phyloP scores from a whole-genome alignment of 1,140 invertebrate species.

The Calephelis nemesis region DNA sequence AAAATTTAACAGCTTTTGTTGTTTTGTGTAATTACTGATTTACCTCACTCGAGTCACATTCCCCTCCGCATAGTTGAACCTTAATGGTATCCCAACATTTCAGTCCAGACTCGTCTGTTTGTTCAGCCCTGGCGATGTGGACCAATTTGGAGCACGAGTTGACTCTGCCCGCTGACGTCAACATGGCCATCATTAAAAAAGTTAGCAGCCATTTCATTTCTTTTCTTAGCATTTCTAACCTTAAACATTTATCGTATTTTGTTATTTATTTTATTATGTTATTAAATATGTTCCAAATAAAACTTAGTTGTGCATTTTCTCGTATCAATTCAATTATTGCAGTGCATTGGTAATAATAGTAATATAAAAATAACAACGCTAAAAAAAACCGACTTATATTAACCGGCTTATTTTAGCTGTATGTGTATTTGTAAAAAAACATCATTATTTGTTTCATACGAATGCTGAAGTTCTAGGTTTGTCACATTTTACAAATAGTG shows the following conservation, averaged over 20 bases:
- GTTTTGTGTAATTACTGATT: slow-evolving; percentile 23
- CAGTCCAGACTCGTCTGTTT: slow-evolving; percentile 37
- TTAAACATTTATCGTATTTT: not conserved
- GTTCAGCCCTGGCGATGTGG: slow-evolving; percentile 42
- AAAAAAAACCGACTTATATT: too few species aligned
- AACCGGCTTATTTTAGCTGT: too few species aligned
- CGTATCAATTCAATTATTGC: too few species aligned
- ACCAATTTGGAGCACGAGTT: slow-evolving; percentile 28
- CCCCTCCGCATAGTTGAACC: slow-evolving; percentile 44
- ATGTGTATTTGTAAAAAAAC: too few species aligned
- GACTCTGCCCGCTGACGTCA: slow-evolving; percentile 4
- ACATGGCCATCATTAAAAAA: not conserved
- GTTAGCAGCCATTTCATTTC: not conserved
- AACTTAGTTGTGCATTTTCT: too few species aligned
- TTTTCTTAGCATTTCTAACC: slow-evolving; percentile 6
- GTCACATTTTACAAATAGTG: too few species aligned
- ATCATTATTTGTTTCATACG: too few species aligned
- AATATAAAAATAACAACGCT: too few species aligned
- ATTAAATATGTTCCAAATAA: too few species aligned
- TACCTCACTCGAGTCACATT: slow-evolving; percentile 54
- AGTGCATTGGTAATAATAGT: too few species aligned
- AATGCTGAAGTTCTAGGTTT: too few species aligned
- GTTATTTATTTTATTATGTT: not conserved
- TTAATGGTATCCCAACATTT: slow-evolving; percentile 50
- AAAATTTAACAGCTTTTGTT: too few species aligned